Base-by-base conservation (phyloP, 2,888 invertebrate genomes). In the Asteroscopus sphinx region DNA sequence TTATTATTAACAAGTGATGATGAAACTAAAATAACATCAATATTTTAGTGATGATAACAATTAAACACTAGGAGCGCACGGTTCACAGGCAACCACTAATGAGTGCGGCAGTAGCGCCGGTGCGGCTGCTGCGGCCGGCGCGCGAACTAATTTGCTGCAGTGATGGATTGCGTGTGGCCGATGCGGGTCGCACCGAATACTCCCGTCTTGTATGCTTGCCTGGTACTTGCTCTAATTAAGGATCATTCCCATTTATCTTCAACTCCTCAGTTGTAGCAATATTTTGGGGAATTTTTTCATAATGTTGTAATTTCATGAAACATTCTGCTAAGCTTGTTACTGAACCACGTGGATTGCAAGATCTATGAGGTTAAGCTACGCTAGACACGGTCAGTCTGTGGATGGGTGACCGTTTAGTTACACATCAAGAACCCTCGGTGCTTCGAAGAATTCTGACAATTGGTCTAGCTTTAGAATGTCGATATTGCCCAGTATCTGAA, bases 101-200 rank as follows among this genome's bases (percentile, higher is more conserved):
- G 93, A 93, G 90, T 77, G 87, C 90, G 86, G 87, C 91, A 88
- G 88, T 85, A 83, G 91, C 90, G 89, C 88, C 80, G 79, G 56
- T 80, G 87, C 82, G 89, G 88, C 82, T 72, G 80, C 72, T 86
- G 93, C 81, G 93, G 91, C 82, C 69, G 79, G 80, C 76, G 83
- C 83, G 86, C 83, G 88, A 90, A 92, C 92, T 90, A 93, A 92
- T 93, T 90, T 87, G 81, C 81, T 79, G 72, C 75, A 59, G 85
- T 92, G 93, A 93, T 92, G 90, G 90, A 92, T 93, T 86, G 86
- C 88, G 53, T 77, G 68, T 64, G 72, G 80, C 77, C 73, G 76
- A 68, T 69, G 74, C 76, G 74, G 76, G 64, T 61, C 56, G 63
- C 69, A 68, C 70, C 68, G 74, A 76, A 76, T 80, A 58, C 76